Conservation (phyloP, 2,888 invertebrate genomes). For the Laspeyria flexula region DNA sequence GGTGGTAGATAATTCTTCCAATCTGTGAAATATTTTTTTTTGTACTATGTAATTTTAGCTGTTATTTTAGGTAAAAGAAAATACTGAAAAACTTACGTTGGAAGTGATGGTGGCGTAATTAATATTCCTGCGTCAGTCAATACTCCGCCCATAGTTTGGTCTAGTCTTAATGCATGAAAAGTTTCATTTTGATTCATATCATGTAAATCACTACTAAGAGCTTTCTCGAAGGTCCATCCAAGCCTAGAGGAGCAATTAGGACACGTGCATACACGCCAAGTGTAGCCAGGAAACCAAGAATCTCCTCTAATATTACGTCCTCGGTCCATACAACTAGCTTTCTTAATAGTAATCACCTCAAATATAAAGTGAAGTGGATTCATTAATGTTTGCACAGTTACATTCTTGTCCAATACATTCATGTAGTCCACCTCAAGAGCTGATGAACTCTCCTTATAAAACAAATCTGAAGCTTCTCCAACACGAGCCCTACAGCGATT, state of each 20-base stretch:
- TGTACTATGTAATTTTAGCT: too few relatives aligned
- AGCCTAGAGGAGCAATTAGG: constrained; percentile 1
- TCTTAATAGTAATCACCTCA: constrained; percentile 1
- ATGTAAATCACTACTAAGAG: constrained; percentile 4
- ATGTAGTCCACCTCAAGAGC: constrained; percentile 4
- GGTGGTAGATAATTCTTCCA: not conserved
- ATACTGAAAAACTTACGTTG: constrained; percentile 1
- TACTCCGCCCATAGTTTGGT: not conserved
- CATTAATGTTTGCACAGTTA: too few relatives aligned
- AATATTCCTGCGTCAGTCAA: not conserved
- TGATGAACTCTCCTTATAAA: constrained; percentile 3
- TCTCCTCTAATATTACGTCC: constrained; percentile 2
- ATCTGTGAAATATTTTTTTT: not conserved
- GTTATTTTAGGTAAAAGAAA: not conserved
- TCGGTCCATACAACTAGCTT: not conserved
- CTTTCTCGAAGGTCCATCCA: constrained; percentile 13
- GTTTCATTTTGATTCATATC: not conserved
- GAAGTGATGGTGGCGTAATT: not conserved
- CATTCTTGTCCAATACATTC: too few relatives aligned
- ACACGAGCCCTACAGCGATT: constrained; percentile 1
- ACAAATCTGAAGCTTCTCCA: not conserved
- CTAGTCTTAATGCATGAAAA: constrained; percentile 3
- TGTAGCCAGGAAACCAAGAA: constrained; percentile 14
- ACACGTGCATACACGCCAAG: constrained; percentile 8
- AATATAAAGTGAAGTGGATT: constrained; percentile 1